A percentile compares a stretch with the other conserved stretches of the same genome.
Conservation (phyloP, 2,113 vertebrate genomes). For the Hemichromis elongatus region DNA sequence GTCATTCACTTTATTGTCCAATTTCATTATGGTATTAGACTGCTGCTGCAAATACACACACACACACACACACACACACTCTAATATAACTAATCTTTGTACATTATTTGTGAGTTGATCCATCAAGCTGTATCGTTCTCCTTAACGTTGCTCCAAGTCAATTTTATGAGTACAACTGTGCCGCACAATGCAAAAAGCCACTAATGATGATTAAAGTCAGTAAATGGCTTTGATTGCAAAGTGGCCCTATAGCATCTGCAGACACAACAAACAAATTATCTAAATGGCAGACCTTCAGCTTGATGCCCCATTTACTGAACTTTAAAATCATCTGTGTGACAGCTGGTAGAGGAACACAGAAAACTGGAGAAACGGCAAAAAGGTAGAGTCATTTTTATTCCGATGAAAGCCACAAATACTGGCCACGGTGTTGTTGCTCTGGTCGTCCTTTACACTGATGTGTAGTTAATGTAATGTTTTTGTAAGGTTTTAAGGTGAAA, state of each 20-base stretch:
- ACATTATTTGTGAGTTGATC: not conserved
- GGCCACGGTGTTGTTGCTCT: not conserved
- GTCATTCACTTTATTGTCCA: not conserved
- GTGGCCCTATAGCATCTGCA: not conserved
- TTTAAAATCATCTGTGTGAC: not conserved
- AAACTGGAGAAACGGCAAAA: not conserved
- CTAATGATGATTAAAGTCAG: not conserved
- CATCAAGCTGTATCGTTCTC: not conserved
- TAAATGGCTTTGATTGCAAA: not conserved
- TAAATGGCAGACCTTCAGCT: not conserved
- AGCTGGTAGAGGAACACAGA: not conserved
- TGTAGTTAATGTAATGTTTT: not conserved
- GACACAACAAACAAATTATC: not conserved
- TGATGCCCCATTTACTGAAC: not conserved
- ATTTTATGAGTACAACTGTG: not conserved
- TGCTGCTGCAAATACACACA: conserved; percentile 5
- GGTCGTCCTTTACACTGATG: not conserved
- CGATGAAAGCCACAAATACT: not conserved
- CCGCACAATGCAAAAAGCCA: not conserved
- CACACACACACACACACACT: not conserved
- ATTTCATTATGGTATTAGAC: not conserved
- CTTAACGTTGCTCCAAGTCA: not conserved
- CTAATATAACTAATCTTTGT: not conserved
- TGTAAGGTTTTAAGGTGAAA: not conserved
- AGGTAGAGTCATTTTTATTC: not conserved